Evolutionary conservation across 2,888 invertebrate species (phyloP), one percentile per base, ranked within the genome.

Genomic region (Dione vanillae): DNA sequence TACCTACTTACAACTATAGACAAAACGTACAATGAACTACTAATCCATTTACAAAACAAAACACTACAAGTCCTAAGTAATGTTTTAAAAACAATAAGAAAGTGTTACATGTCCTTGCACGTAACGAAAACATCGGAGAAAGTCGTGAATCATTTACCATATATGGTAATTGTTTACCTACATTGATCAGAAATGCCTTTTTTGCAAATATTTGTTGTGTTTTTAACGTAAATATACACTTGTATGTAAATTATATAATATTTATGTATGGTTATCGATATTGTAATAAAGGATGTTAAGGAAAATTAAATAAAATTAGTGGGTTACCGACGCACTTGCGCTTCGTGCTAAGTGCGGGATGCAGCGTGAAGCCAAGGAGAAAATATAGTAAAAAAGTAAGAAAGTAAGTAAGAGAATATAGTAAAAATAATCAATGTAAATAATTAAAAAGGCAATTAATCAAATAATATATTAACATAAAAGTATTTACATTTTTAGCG

Each of bases 21-120:
- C 10, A n/a, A 12, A 41, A 43, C 43, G 10, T n/a, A 61, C 12
- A 12, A 41, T 19, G 40, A 41, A 58, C 59, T 43, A 43, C 43
- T 43, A 27, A 45, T 43, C 59, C n/a, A 27, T 27, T 43, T 43
- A 37, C 3, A 37, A 35, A 37, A 37, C 6, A 54, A 54, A 37
- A 14, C n/a, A 54, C n/a, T 51, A 20, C 11, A 41, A 61, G 59
- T 61, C 11, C 27, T 27, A 51, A 47, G 65, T 67, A 65, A 61
- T 43, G 61, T 67, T 58, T 69, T 19, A 43, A 69, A 71, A 65
- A 74, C 69, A 69, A 69, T 67, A 37, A 64, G 69, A 73, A 71
- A 71, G 71, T 71, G 45, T 69, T 67, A 51, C 69, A 14, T 66
- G 62, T 45, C 65, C 71, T 73, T 71, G 69, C 47, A 59, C 71